phyloP scores from a whole-genome alignment of 2,797 vertebrate species.

The Danio aesculapii region DNA sequence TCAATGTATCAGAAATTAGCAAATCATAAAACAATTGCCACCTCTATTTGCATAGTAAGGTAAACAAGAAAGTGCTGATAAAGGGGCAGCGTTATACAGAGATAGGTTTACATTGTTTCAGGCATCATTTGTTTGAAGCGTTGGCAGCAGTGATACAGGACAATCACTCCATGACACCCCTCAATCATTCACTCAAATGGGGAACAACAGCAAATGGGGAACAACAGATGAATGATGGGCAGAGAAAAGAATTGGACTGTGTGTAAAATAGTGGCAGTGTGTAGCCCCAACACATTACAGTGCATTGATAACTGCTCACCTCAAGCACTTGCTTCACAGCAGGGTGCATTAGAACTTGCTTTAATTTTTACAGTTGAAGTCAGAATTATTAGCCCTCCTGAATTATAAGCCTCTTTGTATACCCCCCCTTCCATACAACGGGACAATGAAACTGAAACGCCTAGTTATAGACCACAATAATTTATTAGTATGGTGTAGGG shows the following conservation, averaged over 20 bases:
- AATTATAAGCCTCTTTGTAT: no score
- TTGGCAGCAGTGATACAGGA: slow-evolving; percentile 19
- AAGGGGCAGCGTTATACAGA: neutral
- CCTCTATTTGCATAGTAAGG: slow-evolving; percentile 38
- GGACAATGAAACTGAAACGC: no score
- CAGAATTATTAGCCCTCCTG: no score
- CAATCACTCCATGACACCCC: slow-evolving; percentile 27
- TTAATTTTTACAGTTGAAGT: no score
- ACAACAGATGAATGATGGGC: slow-evolving; percentile 15
- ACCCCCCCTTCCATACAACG: no score
- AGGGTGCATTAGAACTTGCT: no score
- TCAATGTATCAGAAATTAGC: slow-evolving; percentile 55
- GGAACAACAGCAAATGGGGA: no score
- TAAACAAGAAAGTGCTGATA: slow-evolving; percentile 34
- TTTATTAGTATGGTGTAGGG: no score
- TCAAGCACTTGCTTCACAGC: neutral
- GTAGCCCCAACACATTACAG: neutral
- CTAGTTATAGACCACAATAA: no score
- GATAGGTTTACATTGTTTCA: slow-evolving; percentile 46
- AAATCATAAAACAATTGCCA: slow-evolving; percentile 40
- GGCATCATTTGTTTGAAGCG: slow-evolving; percentile 39
- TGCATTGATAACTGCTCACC: slow-evolving; percentile 11
- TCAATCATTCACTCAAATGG: slow-evolving; percentile 41
- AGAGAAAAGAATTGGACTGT: neutral
- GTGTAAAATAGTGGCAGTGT: slow-evolving; percentile 16